A percentile compares a stretch with the other conserved stretches of the same genome.
phyloP scores from a whole-genome alignment of 2,888 invertebrate genomes.

The Orchesella flavescens region DNA sequence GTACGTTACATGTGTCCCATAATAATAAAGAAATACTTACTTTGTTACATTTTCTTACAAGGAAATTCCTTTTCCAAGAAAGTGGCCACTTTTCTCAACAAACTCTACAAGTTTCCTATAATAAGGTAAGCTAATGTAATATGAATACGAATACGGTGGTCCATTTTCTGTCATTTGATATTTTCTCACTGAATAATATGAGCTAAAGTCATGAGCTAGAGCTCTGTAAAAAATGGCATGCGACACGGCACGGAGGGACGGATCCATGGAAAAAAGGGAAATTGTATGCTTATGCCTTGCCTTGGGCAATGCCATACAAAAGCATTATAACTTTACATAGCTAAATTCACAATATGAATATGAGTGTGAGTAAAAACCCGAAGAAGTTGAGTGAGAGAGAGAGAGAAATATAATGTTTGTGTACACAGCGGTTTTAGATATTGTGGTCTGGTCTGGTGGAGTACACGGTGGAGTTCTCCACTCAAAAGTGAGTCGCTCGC shows the following conservation, averaged over 20 bases:
- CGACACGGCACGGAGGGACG: slow-evolving; percentile 29
- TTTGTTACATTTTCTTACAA: neutral
- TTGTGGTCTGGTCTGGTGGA: too few species aligned
- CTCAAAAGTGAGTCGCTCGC: too few species aligned
- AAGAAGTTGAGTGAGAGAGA: too few species aligned
- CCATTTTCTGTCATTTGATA: slow-evolving; percentile 54
- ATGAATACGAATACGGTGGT: neutral
- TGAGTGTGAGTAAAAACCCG: too few species aligned
- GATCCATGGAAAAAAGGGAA: slow-evolving; percentile 44
- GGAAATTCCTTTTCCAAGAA: neutral
- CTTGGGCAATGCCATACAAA: slow-evolving; percentile 56
- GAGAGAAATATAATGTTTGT: too few species aligned
- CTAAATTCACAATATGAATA: too few species aligned
- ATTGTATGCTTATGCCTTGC: slow-evolving; percentile 38
- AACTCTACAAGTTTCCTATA: neutral
- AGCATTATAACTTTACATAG: slow-evolving; percentile 16
- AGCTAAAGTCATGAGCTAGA: slow-evolving; percentile 11
- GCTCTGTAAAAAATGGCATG: slow-evolving; percentile 52
- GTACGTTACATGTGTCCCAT: slow-evolving; percentile 26
- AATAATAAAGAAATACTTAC: slow-evolving; percentile 24
- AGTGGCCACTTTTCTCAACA: neutral
- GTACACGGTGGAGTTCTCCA: too few species aligned
- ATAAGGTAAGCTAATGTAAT: slow-evolving; percentile 37
- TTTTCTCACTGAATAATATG: slow-evolving; percentile 12
- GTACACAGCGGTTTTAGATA: too few species aligned